Evolutionary conservation across 2,888 invertebrate species (phyloP), one percentile per base, ranked within the genome.

Genomic region (Dinocampus coccinellae): DNA sequence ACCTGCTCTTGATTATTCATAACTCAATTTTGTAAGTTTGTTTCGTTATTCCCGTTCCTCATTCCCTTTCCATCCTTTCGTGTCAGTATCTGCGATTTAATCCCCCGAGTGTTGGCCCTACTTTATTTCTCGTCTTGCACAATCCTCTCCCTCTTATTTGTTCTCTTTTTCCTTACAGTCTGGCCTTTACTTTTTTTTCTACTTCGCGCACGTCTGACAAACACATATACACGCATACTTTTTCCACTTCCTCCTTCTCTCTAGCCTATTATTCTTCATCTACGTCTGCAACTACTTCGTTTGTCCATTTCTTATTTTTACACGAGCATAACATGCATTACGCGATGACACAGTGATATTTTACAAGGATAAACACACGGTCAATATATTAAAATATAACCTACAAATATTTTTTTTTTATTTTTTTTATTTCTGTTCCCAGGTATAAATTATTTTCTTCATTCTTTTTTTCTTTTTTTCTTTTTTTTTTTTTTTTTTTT

Each of bases 341-440:
- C 77, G 76, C 77, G 72, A 73, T 69, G 75, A 79, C 76, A 76
- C 75, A 75, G 73, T 78, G 67, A 75, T 75, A 74, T 77, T 72
- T 72, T 77, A 53, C 47, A 62, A 16, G 47, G 47, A 47, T n/a
- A 39, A n/a, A 62, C 33, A 79, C 77, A 80, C 79, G 75, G 73
- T 82, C 80, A 81, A 81, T 81, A 82, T 79, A 81, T 80, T 64
- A 42, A 81, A 70, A 73, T 65, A 76, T 75, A 75, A 73, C 75
- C 77, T 77, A 77, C 76, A 77, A 76, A 78, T 78, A 79, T 76
- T 78, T 47, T 47, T n/a, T n/a, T n/a, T n/a, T n/a, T n/a, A n/a
- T n/a, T n/a, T n/a, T n/a, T n/a, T n/a, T n/a, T n/a, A n/a, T n/a
- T n/a, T 79, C 75, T 78, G 79, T 78, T 79, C 79, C 80, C 78